Conservation (phyloP, 2,888 invertebrate species). For the Phragmatobia fuliginosa region DNA sequence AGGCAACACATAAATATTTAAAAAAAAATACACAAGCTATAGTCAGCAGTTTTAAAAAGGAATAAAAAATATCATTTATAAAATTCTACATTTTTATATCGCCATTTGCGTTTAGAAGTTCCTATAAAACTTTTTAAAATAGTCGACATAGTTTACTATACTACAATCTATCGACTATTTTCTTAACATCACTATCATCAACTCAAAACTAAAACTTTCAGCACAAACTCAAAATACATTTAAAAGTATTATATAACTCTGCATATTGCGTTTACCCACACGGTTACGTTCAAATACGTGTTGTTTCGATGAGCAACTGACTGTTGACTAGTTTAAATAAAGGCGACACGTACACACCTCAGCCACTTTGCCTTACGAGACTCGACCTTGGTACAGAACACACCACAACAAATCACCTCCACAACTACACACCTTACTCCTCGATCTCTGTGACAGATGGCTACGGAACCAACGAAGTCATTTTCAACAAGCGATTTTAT, state of each 20-base stretch:
- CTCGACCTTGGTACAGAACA: background rate
- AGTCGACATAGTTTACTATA: no score
- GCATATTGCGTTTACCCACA: constrained; percentile 5
- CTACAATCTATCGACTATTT: background rate
- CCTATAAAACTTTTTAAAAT: no score
- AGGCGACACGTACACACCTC: constrained; percentile 23
- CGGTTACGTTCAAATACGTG: constrained; percentile 4
- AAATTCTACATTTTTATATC: no score
- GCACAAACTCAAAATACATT: background rate
- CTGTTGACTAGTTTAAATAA: constrained; percentile 51
- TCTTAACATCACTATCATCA: background rate
- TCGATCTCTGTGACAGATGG: no score
- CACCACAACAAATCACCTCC: background rate
- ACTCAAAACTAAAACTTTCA: background rate
- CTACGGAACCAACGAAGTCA: no score
- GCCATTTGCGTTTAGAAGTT: no score
- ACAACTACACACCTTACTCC: background rate
- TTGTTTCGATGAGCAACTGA: constrained; percentile 41
- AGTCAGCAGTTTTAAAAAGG: background rate
- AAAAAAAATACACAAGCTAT: background rate
- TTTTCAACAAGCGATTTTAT: no score
- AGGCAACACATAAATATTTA: no score
- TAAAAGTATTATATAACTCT: background rate
- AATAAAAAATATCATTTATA: background rate
- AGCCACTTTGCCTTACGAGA: background rate